phyloP scores from a whole-genome alignment of 64 coral and sea anemone species.

The Actinia equina region DNA sequence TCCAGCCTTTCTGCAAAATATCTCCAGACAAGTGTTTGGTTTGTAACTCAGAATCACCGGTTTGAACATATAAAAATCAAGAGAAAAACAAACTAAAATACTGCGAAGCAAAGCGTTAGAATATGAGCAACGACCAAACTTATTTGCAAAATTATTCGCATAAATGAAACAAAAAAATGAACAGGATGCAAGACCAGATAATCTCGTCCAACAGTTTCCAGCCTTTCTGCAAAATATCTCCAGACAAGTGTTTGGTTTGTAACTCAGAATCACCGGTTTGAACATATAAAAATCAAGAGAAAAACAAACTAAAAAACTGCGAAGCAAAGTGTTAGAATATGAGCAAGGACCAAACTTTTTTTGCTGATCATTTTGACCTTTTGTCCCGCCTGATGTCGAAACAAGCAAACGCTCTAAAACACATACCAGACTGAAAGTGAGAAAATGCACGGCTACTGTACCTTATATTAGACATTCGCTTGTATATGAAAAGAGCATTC shows the following conservation, averaged over 20 bases:
- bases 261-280: neutral
- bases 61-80: neutral
- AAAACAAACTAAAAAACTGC: neutral
- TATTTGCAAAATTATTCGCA: too few relatives aligned
- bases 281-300: neutral
- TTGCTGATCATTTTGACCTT: neutral
- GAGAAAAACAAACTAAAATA: neutral
- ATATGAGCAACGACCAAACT: neutral
- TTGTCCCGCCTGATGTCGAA: neutral
- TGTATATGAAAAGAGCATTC: neutral
- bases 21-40: neutral
- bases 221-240: neutral
- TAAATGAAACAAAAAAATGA: too few relatives aligned
- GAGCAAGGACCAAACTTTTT: neutral
- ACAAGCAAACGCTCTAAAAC: neutral
- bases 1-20: neutral
- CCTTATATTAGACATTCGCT: neutral
- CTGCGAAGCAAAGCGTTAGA: neutral
- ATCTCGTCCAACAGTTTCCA: neutral
- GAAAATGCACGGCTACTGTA: neutral
- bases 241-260: neutral
- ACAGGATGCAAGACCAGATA: too few relatives aligned
- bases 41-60: neutral
- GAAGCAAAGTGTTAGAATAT: neutral
- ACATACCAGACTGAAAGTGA: neutral